Percentiles rank a stretch among this genome's conserved stretches.
Conservation (phyloP, 1,140 invertebrate genomes). For the Nasonia giraulti region DNA sequence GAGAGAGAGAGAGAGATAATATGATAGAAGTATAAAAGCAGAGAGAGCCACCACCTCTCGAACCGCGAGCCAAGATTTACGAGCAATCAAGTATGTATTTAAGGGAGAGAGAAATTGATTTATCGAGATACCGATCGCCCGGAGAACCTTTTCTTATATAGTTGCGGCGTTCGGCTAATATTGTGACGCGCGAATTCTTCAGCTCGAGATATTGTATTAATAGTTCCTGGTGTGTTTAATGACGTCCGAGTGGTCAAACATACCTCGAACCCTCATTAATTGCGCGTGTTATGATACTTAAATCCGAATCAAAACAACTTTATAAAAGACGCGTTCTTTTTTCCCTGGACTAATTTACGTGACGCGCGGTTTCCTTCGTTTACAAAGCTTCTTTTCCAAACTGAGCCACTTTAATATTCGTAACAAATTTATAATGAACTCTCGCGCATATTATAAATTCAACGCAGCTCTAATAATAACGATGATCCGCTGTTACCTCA, state of each 20-base stretch:
- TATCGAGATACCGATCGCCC: slow-evolving; percentile 33
- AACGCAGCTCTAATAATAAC: no score
- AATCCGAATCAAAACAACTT: no score
- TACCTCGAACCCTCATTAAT: no score
- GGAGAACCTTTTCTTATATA: neutral
- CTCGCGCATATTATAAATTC: no score
- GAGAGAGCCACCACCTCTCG: neutral
- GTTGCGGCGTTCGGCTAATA: neutral
- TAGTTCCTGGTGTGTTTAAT: neutral
- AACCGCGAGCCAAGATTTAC: slow-evolving; percentile 18
- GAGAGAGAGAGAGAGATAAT: neutral
- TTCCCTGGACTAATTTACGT: no score
- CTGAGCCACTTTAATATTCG: no score
- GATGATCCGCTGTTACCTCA: no score
- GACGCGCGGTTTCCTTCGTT: no score
- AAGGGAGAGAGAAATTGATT: slow-evolving; percentile 49
- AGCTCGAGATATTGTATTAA: neutral
- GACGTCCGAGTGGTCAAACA: neutral
- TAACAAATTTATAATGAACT: no score
- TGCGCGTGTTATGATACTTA: no score
- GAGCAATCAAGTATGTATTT: slow-evolving; percentile 48
- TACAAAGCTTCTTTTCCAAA: no score
- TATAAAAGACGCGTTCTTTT: neutral
- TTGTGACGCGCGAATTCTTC: neutral
- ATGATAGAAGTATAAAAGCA: neutral